phyloP scores from a whole-genome alignment of 1,140 invertebrate genomes.

The Drusus annulatus region DNA sequence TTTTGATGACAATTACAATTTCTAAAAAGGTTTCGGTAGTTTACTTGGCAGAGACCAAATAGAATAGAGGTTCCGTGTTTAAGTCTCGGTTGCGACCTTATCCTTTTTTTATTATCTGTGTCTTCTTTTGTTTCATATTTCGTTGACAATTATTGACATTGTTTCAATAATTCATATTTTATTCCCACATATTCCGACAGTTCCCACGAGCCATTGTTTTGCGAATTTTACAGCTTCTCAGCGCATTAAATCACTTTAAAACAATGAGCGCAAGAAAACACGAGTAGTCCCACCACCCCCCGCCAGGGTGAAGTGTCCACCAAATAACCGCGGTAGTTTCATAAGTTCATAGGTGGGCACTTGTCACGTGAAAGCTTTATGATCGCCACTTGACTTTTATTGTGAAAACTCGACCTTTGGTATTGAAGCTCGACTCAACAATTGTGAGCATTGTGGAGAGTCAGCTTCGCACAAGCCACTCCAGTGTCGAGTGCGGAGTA shows the following conservation, averaged over 20 bases:
- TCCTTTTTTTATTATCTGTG: too few relatives aligned
- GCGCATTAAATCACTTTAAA: conserved; percentile 1
- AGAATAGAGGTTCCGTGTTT: too few relatives aligned
- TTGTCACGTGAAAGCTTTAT: neutral
- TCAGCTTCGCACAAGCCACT: conserved; percentile 8
- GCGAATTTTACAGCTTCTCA: neutral
- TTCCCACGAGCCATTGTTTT: conserved; percentile 24
- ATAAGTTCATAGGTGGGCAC: neutral
- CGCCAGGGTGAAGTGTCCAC: neutral
- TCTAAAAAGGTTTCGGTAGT: too few relatives aligned
- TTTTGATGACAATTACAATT: too few relatives aligned
- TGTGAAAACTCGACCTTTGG: neutral
- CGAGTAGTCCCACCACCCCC: neutral
- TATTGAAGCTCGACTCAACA: neutral
- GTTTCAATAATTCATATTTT: too few relatives aligned
- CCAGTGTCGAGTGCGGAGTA: neutral
- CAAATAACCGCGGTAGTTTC: neutral
- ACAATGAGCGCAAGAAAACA: neutral
- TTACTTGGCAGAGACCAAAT: too few relatives aligned
- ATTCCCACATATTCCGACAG: too few relatives aligned
- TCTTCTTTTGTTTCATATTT: too few relatives aligned
- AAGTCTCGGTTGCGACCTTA: too few relatives aligned
- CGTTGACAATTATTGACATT: too few relatives aligned
- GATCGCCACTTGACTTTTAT: conserved; percentile 8
- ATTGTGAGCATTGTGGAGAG: neutral